These are phyloP conservation scores for Pangasius larnaudii DNA, from an alignment of 2,797 vertebrate species.

Conservation along the genomic window DNA sequence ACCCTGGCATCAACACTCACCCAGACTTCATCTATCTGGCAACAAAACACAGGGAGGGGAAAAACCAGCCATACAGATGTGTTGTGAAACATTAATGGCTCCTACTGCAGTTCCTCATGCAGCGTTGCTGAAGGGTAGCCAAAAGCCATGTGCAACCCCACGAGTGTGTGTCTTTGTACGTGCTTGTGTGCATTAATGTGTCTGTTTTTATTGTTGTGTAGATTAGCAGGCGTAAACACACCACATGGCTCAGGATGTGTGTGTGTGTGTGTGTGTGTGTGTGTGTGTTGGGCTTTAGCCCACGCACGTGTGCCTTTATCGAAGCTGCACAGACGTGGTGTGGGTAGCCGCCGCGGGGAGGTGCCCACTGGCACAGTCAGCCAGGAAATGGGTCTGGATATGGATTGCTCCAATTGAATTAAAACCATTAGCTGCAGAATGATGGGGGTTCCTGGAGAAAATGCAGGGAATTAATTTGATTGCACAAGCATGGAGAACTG, in stretches of 20 bases:
- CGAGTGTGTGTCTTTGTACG: slow-evolving; percentile 41
- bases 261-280: slow-evolving; percentile 20
- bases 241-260: slow-evolving; percentile 31
- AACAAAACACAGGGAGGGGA: slow-evolving; percentile 50
- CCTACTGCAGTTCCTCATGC: slow-evolving; percentile 74
- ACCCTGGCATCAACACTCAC: slow-evolving; percentile 53
- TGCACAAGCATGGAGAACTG: slow-evolving; percentile 70
- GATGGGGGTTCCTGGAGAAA: slow-evolving; percentile 75
- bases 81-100: slow-evolving; percentile 90
- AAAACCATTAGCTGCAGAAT: slow-evolving; percentile 76
- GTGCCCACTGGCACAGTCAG: slow-evolving; percentile 63
- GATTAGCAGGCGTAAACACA: slow-evolving; percentile 74
- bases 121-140: slow-evolving; percentile 67
- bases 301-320: slow-evolving; percentile 79
- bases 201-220: slow-evolving; percentile 67
- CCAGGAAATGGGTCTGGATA: slow-evolving; percentile 73
- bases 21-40: slow-evolving; percentile 52
- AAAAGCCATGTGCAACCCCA: slow-evolving; percentile 58
- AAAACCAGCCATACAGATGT: slow-evolving; percentile 66
- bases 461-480: slow-evolving; percentile 78
- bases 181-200: slow-evolving; percentile 53
- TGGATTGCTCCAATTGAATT: slow-evolving; percentile 78
- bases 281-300: slow-evolving; percentile 58
- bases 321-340: slow-evolving; percentile 76
- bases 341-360: slow-evolving; percentile 63